Conservation (phyloP, 1,140 invertebrate genomes). For the Meloidogyne hapla region DNA sequence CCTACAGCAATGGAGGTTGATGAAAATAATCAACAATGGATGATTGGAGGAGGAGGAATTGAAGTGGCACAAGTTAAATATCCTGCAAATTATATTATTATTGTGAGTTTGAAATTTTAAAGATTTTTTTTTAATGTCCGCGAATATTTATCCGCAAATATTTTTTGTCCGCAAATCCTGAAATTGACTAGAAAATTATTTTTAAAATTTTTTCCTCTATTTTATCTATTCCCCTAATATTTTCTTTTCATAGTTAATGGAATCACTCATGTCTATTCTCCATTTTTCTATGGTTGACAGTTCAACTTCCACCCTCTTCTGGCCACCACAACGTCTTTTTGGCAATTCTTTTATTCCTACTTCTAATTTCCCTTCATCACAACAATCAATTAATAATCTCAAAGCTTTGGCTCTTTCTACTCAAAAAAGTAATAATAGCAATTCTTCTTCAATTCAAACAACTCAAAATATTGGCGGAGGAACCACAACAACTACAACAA, state of each 20-base stretch:
- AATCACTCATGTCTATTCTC: conserved; percentile 78
- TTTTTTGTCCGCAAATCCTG: too few relatives aligned
- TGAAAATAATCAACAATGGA: neutral
- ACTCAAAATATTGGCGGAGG: neutral
- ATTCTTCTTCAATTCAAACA: neutral
- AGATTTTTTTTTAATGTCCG: too few relatives aligned
- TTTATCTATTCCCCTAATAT: too few relatives aligned
- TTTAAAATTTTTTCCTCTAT: too few relatives aligned
- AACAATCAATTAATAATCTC: neutral
- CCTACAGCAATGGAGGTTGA: neutral
- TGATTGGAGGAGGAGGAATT: neutral
- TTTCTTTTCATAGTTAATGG: conserved; percentile 67
- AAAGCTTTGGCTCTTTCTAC: neutral
- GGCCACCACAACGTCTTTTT: conserved; percentile 26
- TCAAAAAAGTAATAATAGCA: neutral
- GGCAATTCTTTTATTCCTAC: neutral
- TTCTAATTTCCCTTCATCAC: neutral
- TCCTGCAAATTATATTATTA: conserved; percentile 79
- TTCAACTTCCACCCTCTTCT: conserved; percentile 41
- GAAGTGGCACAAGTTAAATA: conserved; percentile 40
- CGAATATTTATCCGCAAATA: too few relatives aligned
- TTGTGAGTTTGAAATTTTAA: too few relatives aligned
- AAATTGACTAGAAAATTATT: too few relatives aligned
- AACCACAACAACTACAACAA: conserved; percentile 64
- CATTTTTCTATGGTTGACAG: conserved; percentile 80